These are phyloP conservation scores for Myotis vivesi DNA, from an alignment of 2,797 vertebrate species.

Conservation along the genomic window DNA sequence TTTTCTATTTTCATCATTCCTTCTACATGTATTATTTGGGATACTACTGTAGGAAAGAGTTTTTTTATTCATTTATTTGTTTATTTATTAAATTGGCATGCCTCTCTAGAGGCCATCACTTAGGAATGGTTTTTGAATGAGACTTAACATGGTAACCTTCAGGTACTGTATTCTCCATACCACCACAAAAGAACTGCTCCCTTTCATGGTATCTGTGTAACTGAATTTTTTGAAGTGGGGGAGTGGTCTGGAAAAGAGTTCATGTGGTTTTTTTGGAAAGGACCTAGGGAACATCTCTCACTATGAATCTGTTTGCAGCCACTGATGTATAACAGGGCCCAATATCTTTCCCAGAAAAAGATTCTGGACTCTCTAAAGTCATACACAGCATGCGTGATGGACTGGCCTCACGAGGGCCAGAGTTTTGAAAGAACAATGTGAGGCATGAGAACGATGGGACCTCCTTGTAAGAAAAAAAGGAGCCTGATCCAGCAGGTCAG, in stretches of 20 bases:
- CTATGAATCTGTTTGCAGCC: not conserved
- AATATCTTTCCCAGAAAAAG: not conserved
- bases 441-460: not conserved
- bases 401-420: not conserved
- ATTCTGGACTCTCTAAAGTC: not conserved
- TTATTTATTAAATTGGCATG: not conserved
- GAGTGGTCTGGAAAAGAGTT: not conserved
- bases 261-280: not conserved
- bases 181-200: not conserved
- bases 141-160: not conserved
- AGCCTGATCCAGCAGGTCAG: not conserved
- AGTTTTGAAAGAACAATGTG: not conserved
- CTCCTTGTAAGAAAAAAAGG: not conserved
- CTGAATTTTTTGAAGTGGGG: not conserved
- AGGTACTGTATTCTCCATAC: not conserved
- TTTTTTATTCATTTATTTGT: not conserved
- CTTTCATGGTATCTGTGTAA: not conserved
- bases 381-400: not conserved
- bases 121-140: not conserved
- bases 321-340: not conserved
- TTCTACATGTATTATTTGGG: not conserved
- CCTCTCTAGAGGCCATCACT: not conserved
- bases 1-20: not conserved
- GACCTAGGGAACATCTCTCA: not conserved
- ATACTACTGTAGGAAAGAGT: not conserved